These are phyloP conservation scores for Ia io DNA, from an alignment of 2,113 vertebrate species.

Conservation along the genomic window DNA sequence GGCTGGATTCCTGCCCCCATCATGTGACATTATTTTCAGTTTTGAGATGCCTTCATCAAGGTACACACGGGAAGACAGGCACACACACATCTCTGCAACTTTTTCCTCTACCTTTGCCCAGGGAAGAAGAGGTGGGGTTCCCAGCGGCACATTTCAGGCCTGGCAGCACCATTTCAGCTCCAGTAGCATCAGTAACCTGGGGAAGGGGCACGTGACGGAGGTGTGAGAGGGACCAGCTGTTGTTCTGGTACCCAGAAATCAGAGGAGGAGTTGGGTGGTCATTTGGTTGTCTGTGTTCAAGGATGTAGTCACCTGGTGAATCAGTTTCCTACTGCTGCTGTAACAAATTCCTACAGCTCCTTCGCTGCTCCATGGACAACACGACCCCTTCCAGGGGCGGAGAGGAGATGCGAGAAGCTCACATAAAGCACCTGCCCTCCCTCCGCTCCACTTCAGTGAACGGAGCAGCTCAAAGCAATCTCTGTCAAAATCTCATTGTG, in stretches of 20 bases:
- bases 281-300: not conserved
- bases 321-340: no score
- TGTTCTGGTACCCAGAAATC: fast-evolving
- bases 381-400: fast-evolving
- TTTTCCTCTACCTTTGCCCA: not conserved
- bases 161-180: not conserved
- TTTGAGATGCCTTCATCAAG: not conserved
- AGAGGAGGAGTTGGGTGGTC: not conserved
- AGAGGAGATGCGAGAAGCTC: not conserved
- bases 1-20: not conserved
- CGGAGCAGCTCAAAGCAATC: not conserved
- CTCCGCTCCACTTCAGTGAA: not conserved
- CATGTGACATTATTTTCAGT: not conserved
- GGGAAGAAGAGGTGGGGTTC: not conserved
- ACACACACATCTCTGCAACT: not conserved
- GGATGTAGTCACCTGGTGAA: not conserved
- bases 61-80: no score
- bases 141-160: not conserved
- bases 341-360: no score
- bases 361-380: not conserved
- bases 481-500: not conserved
- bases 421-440: not conserved
- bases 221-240: not conserved
- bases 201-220: not conserved
- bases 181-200: not conserved